phyloP scores from a whole-genome alignment of 2,888 invertebrate species.

The Orthosia gracilis region DNA sequence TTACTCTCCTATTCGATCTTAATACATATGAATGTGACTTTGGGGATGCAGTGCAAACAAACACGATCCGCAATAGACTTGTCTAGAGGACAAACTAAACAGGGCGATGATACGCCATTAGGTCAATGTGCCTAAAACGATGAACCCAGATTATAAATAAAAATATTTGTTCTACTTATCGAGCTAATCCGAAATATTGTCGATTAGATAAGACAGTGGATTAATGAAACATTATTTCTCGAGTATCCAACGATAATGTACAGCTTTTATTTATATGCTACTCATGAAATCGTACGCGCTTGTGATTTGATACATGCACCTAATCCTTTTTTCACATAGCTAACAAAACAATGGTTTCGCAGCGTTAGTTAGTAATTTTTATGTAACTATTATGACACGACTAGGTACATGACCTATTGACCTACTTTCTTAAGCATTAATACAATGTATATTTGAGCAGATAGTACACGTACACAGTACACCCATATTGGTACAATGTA shows the following conservation, averaged over 20 bases:
- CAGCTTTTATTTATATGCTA: slow-evolving; percentile 18
- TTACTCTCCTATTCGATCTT: slow-evolving; percentile 64
- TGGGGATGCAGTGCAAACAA: slow-evolving; percentile 72
- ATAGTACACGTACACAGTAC: slow-evolving; percentile 65
- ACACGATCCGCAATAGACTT: slow-evolving; percentile 56
- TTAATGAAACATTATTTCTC: slow-evolving; percentile 31
- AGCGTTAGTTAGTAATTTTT: slow-evolving; percentile 61
- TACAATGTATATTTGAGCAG: slow-evolving; percentile 69
- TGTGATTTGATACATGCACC: slow-evolving; percentile 44
- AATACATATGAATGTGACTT: slow-evolving; percentile 75
- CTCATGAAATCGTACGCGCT: slow-evolving; percentile 38
- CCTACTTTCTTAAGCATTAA: slow-evolving; percentile 73
- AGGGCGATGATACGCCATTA: slow-evolving; percentile 43
- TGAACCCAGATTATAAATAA: slow-evolving; percentile 30
- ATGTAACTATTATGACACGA: slow-evolving; percentile 71
- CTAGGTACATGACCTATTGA: slow-evolving; percentile 73
- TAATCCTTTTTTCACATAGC: slow-evolving; percentile 54
- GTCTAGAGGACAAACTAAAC: slow-evolving; percentile 69
- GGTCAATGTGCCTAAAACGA: slow-evolving; percentile 52
- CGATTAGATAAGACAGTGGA: slow-evolving; percentile 49
- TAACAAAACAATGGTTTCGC: slow-evolving; percentile 66
- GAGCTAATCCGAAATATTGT: slow-evolving; percentile 35
- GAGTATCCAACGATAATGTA: slow-evolving; percentile 23
- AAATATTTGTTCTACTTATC: slow-evolving; percentile 55
- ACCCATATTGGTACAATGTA: slow-evolving; percentile 59